Evolutionary conservation across 2,113 vertebrate genomes (phyloP), one percentile per base, ranked within the genome.

Genomic region (Melanostigma gelatinosum): DNA sequence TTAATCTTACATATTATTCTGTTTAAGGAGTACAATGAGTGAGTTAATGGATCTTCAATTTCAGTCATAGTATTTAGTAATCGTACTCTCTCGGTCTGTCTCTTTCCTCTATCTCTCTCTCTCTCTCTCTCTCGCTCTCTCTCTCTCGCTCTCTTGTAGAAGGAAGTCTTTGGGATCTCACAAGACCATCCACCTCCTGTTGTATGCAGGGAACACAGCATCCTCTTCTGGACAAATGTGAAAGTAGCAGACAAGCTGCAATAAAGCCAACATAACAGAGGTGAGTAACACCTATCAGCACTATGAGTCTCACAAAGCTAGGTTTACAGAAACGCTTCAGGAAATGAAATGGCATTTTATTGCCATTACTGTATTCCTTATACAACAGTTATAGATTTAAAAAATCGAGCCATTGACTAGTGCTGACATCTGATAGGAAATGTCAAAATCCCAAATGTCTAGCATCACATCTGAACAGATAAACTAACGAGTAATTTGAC

Each of bases 181-280:
- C 42, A 38, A 9, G 27, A 64, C 8, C 24, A 8, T 42, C 75
- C 20, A 4, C 40, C 70, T 86, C 54, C 68, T 84, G 70, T 61
- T 82, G 55, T 85, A 83, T 78, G 50, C 87, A 93, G 86, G 87
- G 86, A 93, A 88, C 85, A 92, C 93, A 94, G 92, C 93, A 90
- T 63, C 93, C 91, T 94, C 93, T 93, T 89, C 93, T 94, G 93
- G 93, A 83, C 89, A 87, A 89, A 89, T 20, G 50, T 63, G 86
- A 88, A 88, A 72, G 54, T 46, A 74, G 68, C 87, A 89, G 38
- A 70, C 24, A 29, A 16, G 15, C 38, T 38, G 46, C 63, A 7
- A 27, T 68, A 62, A 60, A 65, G 65, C 38, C 50, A 13, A 1
- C 36, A 12, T 0, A 74, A 61, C 36, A 71, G 40, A n/a, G 29